A percentile compares a stretch with the other conserved stretches of the same genome.
phyloP scores from a whole-genome alignment of 2,113 vertebrate genomes.

The Crotalus viridis region DNA sequence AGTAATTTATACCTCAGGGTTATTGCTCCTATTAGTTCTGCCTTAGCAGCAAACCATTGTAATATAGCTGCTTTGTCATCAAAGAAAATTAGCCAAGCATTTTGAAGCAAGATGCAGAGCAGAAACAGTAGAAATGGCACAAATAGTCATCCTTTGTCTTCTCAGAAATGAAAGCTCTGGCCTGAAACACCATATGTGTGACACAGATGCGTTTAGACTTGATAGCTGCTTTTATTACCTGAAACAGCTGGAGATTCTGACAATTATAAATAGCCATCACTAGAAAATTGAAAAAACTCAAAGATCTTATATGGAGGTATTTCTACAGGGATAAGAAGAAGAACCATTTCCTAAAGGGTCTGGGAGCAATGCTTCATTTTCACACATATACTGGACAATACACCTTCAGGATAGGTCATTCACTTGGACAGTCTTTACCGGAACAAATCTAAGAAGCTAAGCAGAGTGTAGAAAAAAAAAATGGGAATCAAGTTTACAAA shows the following conservation, averaged over 20 bases:
- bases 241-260: conserved; percentile 53
- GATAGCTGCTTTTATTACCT: conserved; percentile 45
- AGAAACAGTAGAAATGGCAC: conserved; percentile 6
- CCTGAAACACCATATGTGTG: conserved; percentile 33
- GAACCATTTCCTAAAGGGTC: conserved; percentile 54
- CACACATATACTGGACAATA: neutral
- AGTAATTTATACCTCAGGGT: neutral
- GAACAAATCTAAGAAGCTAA: neutral
- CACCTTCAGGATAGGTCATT: neutral
- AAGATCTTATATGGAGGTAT: conserved; percentile 52
- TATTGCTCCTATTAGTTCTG: conserved; percentile 31
- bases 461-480: neutral
- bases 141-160: conserved; percentile 32
- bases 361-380: conserved; percentile 18
- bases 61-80: conserved; percentile 3
- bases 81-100: conserved; percentile 25
- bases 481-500: neutral
- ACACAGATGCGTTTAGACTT: conserved; percentile 54
- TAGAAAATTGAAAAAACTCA: conserved; percentile 40
- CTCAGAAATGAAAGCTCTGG: conserved; percentile 40
- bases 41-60: conserved; percentile 14
- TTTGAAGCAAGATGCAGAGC: conserved; percentile 1
- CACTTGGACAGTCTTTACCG: neutral
- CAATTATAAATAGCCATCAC: conserved; percentile 62
- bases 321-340: conserved; percentile 45